Base-by-base conservation (phyloP, 1,140 invertebrate genomes). In the Gonatopus flavifemur region DNA sequence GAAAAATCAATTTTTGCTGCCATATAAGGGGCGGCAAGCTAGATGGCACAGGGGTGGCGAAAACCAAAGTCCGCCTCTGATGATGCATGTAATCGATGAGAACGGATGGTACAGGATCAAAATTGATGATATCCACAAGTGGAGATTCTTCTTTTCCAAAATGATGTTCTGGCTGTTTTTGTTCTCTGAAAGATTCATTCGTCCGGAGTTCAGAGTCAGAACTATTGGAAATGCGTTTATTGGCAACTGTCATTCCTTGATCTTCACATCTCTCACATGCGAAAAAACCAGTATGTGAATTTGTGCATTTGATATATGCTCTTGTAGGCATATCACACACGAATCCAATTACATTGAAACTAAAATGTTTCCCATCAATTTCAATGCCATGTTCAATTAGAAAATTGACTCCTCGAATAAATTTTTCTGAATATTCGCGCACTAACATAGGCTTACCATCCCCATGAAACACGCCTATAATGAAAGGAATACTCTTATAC, bases 81-180 rank as follows among this genome's bases (percentile, higher is more conserved):
- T n/a, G n/a, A n/a, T n/a, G 55, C 55, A 66, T 64, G 22, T 62
- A 67, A 36, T 67, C 65, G 1, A 66, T 24, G 9, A 55, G 51
- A 47, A 66, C 57, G 22, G 47, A 33, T 30, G 35, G 36, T 2
- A 68, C 37, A 43, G 64, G 42, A 45, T 54, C 50, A 44, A 67
- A 43, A 38, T 32, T 44, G 13, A 57, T 25, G 19, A 50, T 18
- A 37, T 52, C 8, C 12, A 39, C 13, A 19, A 61, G n/a, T 28
- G 48, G 21, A 24, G 55, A 36, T 46, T 46, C 42, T n/a, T n/a
- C n/a, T n/a, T n/a, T n/a, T 21, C 37, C 33, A 19, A 25, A 8
- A 15, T 58, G 51, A 44, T 58, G 47, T 32, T 52, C 20, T 3
- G 19, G 10, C 21, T 57, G 39, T 5, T 3, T 19, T 49, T 49